phyloP scores from a whole-genome alignment of 2,888 invertebrate genomes.

The Hemithea aestivaria region DNA sequence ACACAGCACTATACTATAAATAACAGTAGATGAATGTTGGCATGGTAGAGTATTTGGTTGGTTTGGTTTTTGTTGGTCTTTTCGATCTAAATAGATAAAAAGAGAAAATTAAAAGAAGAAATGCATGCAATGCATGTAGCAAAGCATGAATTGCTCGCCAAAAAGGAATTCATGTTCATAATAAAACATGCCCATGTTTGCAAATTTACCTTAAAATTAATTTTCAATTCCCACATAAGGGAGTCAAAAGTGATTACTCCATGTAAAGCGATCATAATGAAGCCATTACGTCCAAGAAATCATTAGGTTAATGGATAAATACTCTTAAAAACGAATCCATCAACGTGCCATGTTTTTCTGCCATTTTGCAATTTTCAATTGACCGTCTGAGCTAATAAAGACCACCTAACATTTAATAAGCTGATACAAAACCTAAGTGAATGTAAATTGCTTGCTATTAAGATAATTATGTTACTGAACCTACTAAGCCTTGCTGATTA shows the following conservation, averaged over 20 bases:
- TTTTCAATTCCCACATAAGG: slow-evolving; percentile 33
- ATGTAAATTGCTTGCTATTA: no score
- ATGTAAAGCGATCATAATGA: slow-evolving; percentile 55
- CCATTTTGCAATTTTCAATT: slow-evolving; percentile 32
- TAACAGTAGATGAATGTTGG: no score
- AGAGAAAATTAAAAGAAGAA: no score
- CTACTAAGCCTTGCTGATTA: no score
- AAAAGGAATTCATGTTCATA: no score
- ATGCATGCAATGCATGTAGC: no score
- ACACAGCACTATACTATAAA: no score
- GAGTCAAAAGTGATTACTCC: slow-evolving; percentile 36
- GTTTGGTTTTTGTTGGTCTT: no score
- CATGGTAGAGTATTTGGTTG: no score
- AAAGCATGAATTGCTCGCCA: no score
- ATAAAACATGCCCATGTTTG: slow-evolving; percentile 1
- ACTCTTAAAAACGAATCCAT: slow-evolving; percentile 71
- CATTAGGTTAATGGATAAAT: slow-evolving; percentile 69
- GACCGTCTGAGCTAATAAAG: slow-evolving; percentile 7
- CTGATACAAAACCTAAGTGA: slow-evolving; percentile 6
- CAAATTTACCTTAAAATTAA: slow-evolving; percentile 22
- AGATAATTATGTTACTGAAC: no score
- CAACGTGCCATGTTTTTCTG: slow-evolving; percentile 43
- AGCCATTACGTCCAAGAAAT: slow-evolving; percentile 51
- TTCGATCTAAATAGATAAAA: no score
- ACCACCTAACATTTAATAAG: slow-evolving; percentile 13